Evolutionary conservation across 2,113 vertebrate species (phyloP), one percentile per base, ranked within the genome.

Genomic region (Pelvicachromis taeniatus): DNA sequence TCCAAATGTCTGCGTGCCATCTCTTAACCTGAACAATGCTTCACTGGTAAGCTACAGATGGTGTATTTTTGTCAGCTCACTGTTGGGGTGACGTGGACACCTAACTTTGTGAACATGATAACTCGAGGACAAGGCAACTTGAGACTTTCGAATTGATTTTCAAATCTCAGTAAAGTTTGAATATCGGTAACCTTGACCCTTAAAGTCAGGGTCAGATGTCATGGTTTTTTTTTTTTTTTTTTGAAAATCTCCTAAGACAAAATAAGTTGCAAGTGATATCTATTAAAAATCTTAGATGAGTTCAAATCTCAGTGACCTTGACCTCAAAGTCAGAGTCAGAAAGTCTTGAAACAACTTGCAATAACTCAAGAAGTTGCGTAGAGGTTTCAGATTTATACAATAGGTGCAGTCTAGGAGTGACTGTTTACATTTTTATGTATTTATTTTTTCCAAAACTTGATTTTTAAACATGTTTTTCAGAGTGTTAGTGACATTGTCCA

Each of bases 1-100:
- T 3, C 88, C 91, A 59, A 81, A 19, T 1, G 85, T 93, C 11
- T 98, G 97, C 59, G 94, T 95, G 4, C 96, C 97, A 0, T 92
- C 94, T 3, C 23, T 97, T 6, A 6, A 97, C 83, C 81, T 97
- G 29, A 1, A 3, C 6, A 90, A 0, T 0, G 90, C 92, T 4
- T 0, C 0, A 0, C 38, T 94, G 91, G 97, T 97, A 16, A 80
- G 81, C 23, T 35, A 13, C 26, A 48, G 13, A 11, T 14, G 2
- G 6, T 70, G n/a, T 63, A 45, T 17, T n/a, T 35, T 63, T 63
- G 31, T 7, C 31, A 63, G 9, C 1, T 31, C 33, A 63, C 31
- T 63, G 31, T 31, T 31, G 17, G 19, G 58, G 31, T 3, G 5
- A 3, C 17, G 1, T 61, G 9, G 19, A 61, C 58, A 61, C 16